Evolutionary conservation across 2,797 vertebrate genomes (phyloP).

Genomic region (Argentina silus): DNA sequence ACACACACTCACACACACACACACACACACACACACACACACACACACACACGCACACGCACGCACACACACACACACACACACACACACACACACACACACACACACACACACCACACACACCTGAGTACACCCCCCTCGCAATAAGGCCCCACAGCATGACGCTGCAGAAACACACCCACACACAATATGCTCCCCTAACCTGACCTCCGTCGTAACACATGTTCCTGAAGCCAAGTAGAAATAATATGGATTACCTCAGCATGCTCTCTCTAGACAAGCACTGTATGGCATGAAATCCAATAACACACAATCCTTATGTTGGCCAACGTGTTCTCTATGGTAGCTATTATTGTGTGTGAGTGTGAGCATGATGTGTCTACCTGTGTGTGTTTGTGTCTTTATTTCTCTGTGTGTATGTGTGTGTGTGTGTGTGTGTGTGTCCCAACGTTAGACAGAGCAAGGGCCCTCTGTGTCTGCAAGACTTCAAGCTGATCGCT

Average conservation of each 20-base stretch:
- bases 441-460: constrained; percentile 53
- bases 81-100: constrained; percentile 24
- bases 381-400: constrained; percentile 16
- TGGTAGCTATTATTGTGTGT: neutral
- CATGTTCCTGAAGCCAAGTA: constrained; percentile 31
- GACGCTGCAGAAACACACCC: constrained; percentile 48
- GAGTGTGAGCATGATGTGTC: neutral
- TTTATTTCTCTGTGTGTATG: constrained; percentile 19
- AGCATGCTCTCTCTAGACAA: neutral
- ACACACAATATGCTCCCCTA: constrained; percentile 56
- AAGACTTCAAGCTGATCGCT: constrained; percentile 86
- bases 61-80: constrained; percentile 24
- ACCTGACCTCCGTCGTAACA: constrained; percentile 30
- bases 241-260: constrained; percentile 31
- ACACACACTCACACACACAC: constrained; percentile 20
- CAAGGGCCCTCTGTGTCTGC: constrained; percentile 74
- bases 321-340: no score
- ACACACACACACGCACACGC: constrained; percentile 5
- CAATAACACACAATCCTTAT: neutral
- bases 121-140: constrained; percentile 37
- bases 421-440: constrained; percentile 37
- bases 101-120: constrained; percentile 20
- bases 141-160: constrained; percentile 56
- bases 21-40: constrained; percentile 11
- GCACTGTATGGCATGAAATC: neutral